A percentile compares a stretch with the other conserved stretches of the same genome.
These are phyloP conservation scores for Graptemys geographica DNA, from an alignment of 2,797 vertebrate genomes.

Conservation along the genomic window DNA sequence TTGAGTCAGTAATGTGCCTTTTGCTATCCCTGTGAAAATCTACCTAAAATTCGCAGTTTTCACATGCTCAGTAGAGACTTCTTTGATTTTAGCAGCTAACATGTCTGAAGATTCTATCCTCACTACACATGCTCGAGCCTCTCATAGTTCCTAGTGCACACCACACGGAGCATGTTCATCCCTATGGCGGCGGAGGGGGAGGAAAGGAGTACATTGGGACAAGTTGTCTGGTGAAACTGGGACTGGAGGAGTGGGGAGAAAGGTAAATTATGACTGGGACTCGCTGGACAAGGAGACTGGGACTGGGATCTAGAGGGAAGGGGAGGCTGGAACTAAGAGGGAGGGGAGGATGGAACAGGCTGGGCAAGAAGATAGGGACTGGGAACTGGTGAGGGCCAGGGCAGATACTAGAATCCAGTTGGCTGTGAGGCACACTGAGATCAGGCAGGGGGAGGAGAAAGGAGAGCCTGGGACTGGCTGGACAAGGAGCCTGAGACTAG, in stretches of 20 bases:
- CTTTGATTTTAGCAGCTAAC: background rate
- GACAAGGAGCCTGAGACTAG: no score
- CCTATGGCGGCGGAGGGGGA: accelerated
- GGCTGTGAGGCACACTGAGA: no score
- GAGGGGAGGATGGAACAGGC: no score
- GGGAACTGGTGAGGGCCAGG: no score
- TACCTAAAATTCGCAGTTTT: background rate
- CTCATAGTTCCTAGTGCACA: background rate
- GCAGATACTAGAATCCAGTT: no score
- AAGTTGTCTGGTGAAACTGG: background rate
- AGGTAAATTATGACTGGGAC: no score
- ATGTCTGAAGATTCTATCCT: background rate
- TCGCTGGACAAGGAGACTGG: no score
- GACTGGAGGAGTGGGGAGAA: background rate
- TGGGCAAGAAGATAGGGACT: no score
- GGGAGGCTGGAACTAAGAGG: no score
- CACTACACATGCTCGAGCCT: background rate
- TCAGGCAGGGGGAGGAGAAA: no score
- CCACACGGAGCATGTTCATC: background rate
- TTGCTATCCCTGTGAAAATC: background rate
- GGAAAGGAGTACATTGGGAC: background rate
- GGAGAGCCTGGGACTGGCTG: no score
- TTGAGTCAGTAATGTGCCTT: background rate
- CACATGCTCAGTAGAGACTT: background rate
- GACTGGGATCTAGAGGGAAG: background rate